Base-by-base conservation (phyloP, 2,797 vertebrate genomes). In the Danio jaintianensis region DNA sequence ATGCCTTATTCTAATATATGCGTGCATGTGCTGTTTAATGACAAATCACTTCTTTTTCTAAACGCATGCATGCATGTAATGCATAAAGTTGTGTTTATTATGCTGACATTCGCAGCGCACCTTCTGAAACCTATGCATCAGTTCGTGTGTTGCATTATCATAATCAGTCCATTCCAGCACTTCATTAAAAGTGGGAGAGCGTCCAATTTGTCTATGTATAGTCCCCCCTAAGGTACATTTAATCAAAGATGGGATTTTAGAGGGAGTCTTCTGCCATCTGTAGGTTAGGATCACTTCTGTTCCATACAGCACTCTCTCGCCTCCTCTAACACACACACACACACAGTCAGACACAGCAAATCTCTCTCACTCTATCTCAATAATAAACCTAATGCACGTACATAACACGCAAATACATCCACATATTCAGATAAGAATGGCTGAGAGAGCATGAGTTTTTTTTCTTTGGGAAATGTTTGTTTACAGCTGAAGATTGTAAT, bases 211-310 rank as follows among this genome's bases (percentile, higher is more conserved):
- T 72, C 22, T 38, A 70, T 62, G 11, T 16, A 11, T 50, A 43
- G 16, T 22, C 29, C 56, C 61, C 53, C 15, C 36, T 1, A 68
- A 83, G 71, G 61, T 61, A 29, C 56, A 38, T 56, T 78, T 75
- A 66, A 64, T 61, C 72, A 82, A 75, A 59, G 56, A 62, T 64
- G 74, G 66, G 74, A 85, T 87, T 91, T 91, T 87, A 86, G 90
- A 91, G 90, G 90, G 91, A 84, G 91, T 93, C 92, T 93, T 93
- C 93, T 90, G 93, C 93, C 93, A 93, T 90, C 93, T 94, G 92
- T 89, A 83, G 88, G 88, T 89, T 86, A 93, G 85, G 40, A 52
- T 47, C 52, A 61, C 61, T 67, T 74, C 38, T 69, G 62, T 68
- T 71, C 7, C 68, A 20, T 7, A 59, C 68, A 52, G 29, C 18